Evolutionary conservation across 2,888 invertebrate species (phyloP), one percentile per base, ranked within the genome.

Genomic region (Ophraella communa): DNA sequence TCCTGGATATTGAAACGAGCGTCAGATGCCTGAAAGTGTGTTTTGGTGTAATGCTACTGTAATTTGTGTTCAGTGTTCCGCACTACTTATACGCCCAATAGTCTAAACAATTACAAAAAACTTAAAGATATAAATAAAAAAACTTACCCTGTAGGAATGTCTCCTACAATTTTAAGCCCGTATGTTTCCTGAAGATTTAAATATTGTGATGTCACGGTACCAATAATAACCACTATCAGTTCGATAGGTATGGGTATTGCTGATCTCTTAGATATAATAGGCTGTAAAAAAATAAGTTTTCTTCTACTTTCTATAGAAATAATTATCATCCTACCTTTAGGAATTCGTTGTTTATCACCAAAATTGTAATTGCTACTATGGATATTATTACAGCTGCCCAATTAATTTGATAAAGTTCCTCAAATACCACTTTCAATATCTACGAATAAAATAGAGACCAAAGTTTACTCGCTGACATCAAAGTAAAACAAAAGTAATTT

Each of bases 171-270:
- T 63, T 79, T 74, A 1, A 93, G 85, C 45, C 82, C 78, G 76
- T 86, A 85, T 10, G 67, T 77, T 11, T 83, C 80, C n/a, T 85
- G 73, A 33, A 93, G 82, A 51, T 87, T 74, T 42, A 84, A 82
- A 68, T 84, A 85, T 71, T 85, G 85, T 2, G 92, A 91, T 7
- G 88, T 82, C 11, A 90, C 72, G 1, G 92, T 91, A 62, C 90
- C 90, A 24, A 85, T 80, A 18, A 90, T 83, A 1, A 93, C 91
- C 23, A 88, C 88, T 45, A 93, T 84, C 27, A 94, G 82, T 78
- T 94, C 93, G 53, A 90, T 88, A 1, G 93, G 93, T 51, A 93
- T 79, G 0, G 93, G 93, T 76, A 92, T 86, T 45, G 85, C 84
- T 58, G 87, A 86, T 66, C 81, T 85, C 77, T 88, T 88, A 5